phyloP scores from a whole-genome alignment of 2,113 vertebrate species.

The Pitta sordida region DNA sequence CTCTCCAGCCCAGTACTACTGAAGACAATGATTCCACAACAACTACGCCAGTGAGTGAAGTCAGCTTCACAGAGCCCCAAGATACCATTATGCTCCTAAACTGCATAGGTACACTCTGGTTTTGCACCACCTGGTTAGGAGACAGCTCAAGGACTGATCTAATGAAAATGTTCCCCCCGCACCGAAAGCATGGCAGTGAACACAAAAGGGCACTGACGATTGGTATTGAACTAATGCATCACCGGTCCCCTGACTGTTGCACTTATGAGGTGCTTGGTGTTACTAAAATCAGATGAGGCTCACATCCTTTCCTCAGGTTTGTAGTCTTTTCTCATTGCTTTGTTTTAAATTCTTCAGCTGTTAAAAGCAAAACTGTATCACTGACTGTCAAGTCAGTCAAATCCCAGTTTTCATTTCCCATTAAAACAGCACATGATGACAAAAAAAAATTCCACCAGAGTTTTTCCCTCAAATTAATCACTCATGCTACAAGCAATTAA shows the following conservation, averaged over 20 bases:
- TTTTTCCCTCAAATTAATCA: slow-evolving; percentile 25
- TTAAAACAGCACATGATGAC: not conserved
- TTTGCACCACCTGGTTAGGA: not conserved
- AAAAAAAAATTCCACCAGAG: slow-evolving; percentile 1
- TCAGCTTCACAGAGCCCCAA: not conserved
- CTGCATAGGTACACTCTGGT: rapidly evolving
- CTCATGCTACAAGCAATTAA: not conserved
- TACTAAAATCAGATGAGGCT: not conserved
- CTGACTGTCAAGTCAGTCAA: not conserved
- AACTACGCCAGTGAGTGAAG: not conserved
- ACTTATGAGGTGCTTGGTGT: not conserved
- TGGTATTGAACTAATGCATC: rapidly evolving
- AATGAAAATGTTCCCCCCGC: not conserved
- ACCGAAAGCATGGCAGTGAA: not conserved
- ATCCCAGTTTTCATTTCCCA: not conserved
- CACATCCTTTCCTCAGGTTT: not conserved
- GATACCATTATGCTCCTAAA: not conserved
- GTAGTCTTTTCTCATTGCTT: not conserved
- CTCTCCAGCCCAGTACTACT: not conserved
- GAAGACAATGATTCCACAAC: not conserved
- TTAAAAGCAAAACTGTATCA: not conserved
- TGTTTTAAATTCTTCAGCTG: not conserved
- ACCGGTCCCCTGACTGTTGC: not conserved
- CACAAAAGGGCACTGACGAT: not conserved
- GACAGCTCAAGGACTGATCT: not conserved